Evolutionary conservation across 2,888 invertebrate genomes (phyloP), one percentile per base, ranked within the genome.

Genomic region (Troides helena): DNA sequence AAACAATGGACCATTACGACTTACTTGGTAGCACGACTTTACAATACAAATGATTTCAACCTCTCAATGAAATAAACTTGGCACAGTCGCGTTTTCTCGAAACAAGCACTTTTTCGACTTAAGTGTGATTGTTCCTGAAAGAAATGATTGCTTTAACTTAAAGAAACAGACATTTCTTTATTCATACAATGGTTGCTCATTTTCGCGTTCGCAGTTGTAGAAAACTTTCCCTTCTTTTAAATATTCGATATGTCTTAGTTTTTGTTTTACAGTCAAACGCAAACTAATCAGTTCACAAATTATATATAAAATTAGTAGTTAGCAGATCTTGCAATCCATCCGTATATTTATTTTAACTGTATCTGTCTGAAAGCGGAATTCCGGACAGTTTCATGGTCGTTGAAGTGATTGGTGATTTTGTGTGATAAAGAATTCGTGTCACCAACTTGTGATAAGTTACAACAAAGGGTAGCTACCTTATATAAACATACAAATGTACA

Each of bases 1-100:
- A 85, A 86, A 88, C 88, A 88, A 88, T 88, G 86, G 85, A 83
- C 85, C 84, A 87, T 86, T 85, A 84, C 81, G 81, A 81, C 80
- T 78, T 79, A 81, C 80, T 77, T 77, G 77, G 76, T 75, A 71
- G 65, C 67, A 71, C 63, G 63, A 69, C 60, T 69, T 69, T 69
- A 65, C 60, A 62, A 69, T 63, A 62, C 70, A 59, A 66, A 58
- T 62, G 65, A 69, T 65, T 69, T 58, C 66, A 66, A 57, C 62
- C 65, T 70, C 62, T 64, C 60, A 62, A 30, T 36, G 23, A 66
- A 65, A 68, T 57, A 61, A 65, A 62, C 30, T 57, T 62, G 46
- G 58, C 62, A 66, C 62, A 62, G 36, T 62, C 46, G 50, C 43
- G 25, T 65, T 65, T 65, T n/a, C 62, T 39, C 53, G 62, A 65